Base-by-base conservation (phyloP, 2,888 invertebrate species). In the Heliconius charithonia region DNA sequence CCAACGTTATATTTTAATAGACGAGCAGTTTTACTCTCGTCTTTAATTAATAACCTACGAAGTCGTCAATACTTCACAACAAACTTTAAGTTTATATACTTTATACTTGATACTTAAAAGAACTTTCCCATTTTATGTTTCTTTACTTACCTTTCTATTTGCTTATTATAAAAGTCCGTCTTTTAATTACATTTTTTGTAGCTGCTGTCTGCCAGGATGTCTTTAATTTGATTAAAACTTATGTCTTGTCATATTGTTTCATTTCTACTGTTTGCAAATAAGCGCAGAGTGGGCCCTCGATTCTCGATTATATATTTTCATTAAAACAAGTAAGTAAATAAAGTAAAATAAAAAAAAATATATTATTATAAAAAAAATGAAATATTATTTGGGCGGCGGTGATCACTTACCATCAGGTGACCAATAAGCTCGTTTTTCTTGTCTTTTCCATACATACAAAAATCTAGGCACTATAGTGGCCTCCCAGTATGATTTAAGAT, bases 121-220 rank as follows among this genome's bases (percentile, higher is more conserved):
- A 69, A 69, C 25, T 69, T 69, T 69, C 9, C 41, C 25, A 45
- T 69, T 41, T 69, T 69, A 41, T 41, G 41, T 69, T 69, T n/a
- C 6, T 22, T 37, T 37, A 37, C n/a, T 67, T 67, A 41, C 16
- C 25, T 25, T 41, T 69, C 41, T 69, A 45, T 69, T 69, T 69
- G 41, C 69, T 69, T 69, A 41, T 45, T 41, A 69, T 25, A 16
- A 45, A 41, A 69, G 41, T 69, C 9, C 41, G 41, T 37, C 29
- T 67, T 45, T 69, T 69, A 69, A 69, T 69, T 69, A 69, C 41
- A 3, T 69, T 69, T 69, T n/a, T 45, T 69, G 25, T 69, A 25
- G 69, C 41, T 45, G 19, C 69, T 41, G 41, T 29, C 29, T 29
- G 65, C 19, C 19, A 25, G 13, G 29, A 25, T 67, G 41, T 25